Percentiles rank a stretch among this genome's conserved stretches.
These are phyloP conservation scores for Hylaeus volcanicus DNA, from an alignment of 1,140 invertebrate genomes.

Conservation along the genomic window DNA sequence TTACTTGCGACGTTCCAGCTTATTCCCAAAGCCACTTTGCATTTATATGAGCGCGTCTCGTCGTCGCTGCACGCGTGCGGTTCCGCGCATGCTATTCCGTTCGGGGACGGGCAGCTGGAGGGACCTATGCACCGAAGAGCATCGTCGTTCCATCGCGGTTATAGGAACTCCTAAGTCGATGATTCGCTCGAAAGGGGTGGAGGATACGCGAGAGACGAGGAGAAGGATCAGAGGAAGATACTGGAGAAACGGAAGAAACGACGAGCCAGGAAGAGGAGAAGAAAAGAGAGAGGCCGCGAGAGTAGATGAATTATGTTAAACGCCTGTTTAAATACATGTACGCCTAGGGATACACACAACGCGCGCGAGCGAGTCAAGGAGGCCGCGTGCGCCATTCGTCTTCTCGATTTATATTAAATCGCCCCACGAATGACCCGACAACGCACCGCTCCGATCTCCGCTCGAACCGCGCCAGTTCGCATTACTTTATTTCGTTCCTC, in stretches of 20 bases:
- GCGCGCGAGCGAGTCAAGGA: slow-evolving; percentile 66
- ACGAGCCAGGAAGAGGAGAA: slow-evolving; percentile 2
- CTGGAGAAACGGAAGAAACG: slow-evolving; percentile 7
- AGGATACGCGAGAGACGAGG: slow-evolving; percentile 11
- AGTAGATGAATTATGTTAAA: slow-evolving; percentile 79
- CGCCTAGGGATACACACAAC: slow-evolving; percentile 71
- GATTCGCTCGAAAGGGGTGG: slow-evolving; percentile 24
- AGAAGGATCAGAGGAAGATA: neutral
- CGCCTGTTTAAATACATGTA: slow-evolving; percentile 79
- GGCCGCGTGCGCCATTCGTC: slow-evolving; percentile 75
- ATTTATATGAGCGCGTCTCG: slow-evolving; percentile 65
- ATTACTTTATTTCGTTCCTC: slow-evolving; percentile 31
- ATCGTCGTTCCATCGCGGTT: slow-evolving; percentile 16
- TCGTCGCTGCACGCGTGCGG: slow-evolving; percentile 22
- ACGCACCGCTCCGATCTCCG: slow-evolving; percentile 20
- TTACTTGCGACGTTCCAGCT: slow-evolving; percentile 40
- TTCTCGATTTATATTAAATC: slow-evolving; percentile 79
- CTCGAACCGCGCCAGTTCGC: slow-evolving; percentile 34
- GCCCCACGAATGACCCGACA: slow-evolving; percentile 69
- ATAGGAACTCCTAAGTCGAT: slow-evolving; percentile 33
- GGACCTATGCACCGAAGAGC: slow-evolving; percentile 3
- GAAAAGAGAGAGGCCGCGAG: slow-evolving; percentile 37
- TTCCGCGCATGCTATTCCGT: neutral
- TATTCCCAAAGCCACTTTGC: slow-evolving; percentile 66
- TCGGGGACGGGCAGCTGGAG: slow-evolving; percentile 1